Evolutionary conservation across 1,140 invertebrate species (phyloP).

Genomic region (Leptestheria dahalacensis): DNA sequence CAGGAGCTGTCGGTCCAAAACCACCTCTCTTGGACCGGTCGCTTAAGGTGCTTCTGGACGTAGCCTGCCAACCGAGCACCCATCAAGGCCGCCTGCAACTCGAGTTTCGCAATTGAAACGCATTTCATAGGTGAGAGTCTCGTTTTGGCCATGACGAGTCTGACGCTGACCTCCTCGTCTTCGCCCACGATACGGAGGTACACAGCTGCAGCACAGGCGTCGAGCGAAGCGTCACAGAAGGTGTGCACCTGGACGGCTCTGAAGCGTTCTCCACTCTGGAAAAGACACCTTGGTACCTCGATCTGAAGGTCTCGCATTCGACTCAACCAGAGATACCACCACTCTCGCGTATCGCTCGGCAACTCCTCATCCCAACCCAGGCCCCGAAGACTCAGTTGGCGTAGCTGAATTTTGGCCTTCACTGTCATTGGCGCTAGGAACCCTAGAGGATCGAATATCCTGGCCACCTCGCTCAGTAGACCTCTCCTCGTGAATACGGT

Average conservation of each 20-base stretch:
- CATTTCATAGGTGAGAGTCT: neutral
- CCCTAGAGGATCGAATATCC: slow-evolving; percentile 7
- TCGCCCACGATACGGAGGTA: neutral
- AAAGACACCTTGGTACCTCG: neutral
- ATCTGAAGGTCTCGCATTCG: neutral
- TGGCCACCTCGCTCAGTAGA: neutral
- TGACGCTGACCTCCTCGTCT: neutral
- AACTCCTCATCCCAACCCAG: neutral
- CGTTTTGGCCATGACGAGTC: neutral
- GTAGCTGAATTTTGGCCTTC: slow-evolving; percentile 4
- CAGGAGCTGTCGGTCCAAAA: neutral
- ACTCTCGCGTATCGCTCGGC: neutral
- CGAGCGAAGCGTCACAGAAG: slow-evolving; percentile 18
- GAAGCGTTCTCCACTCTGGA: neutral
- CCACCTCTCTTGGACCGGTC: neutral
- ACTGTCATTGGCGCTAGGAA: neutral
- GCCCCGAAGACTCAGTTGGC: neutral
- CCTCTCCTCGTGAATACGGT: neutral
- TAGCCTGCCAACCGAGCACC: neutral
- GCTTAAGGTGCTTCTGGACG: neutral
- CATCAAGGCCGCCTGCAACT: neutral
- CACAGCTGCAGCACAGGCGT: slow-evolving; percentile 16
- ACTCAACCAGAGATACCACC: neutral
- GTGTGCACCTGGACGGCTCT: slow-evolving; percentile 6
- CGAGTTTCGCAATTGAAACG: neutral